Evolutionary conservation across 2,888 invertebrate species (phyloP), one percentile per base, ranked within the genome.

Genomic region (Sinelater perroti): DNA sequence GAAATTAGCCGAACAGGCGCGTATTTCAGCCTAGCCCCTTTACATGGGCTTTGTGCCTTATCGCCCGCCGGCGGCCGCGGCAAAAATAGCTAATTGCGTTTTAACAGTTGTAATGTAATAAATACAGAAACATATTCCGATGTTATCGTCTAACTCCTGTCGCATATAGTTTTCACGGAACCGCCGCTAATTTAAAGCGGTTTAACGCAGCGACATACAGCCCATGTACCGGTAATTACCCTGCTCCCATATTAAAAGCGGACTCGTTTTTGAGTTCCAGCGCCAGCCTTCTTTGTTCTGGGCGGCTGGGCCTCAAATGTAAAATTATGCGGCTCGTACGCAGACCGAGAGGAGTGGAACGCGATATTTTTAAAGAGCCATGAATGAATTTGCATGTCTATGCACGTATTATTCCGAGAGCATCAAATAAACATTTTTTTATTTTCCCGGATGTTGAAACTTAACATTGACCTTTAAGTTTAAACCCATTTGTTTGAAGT

Each of bases 151-250:
- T 11, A 10, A 17, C 44, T 40, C 54, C 56, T 62, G 62, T 60
- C 54, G 63, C 62, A 62, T 62, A 66, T 63, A 67, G 66, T 70
- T 70, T 61, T 69, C 68, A 66, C 62, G 65, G 67, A 69, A 70
- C 65, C 63, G 67, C 67, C 67, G 62, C 67, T 70, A 68, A 69
- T 69, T 70, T 66, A 59, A 67, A 63, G 66, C 66, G 66, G 62
- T 70, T 70, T 67, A 65, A 66, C 59, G 64, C 61, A 63, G 56
- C 62, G 56, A 68, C 65, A 67, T 66, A 66, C 64, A 64, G 67
- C 35, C 50, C 69, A 66, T 68, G 70, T 67, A 62, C 65, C 56
- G 55, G 67, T 71, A 72, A 72, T 72, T 71, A 71, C 62, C 28
- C 44, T 45, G 31, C 53, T 53, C 24, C 35, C 38, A 44, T 53